Evolutionary conservation across 1,140 invertebrate species (phyloP), one percentile per base, ranked within the genome.

Genomic region (Cyphomyrmex costatus): DNA sequence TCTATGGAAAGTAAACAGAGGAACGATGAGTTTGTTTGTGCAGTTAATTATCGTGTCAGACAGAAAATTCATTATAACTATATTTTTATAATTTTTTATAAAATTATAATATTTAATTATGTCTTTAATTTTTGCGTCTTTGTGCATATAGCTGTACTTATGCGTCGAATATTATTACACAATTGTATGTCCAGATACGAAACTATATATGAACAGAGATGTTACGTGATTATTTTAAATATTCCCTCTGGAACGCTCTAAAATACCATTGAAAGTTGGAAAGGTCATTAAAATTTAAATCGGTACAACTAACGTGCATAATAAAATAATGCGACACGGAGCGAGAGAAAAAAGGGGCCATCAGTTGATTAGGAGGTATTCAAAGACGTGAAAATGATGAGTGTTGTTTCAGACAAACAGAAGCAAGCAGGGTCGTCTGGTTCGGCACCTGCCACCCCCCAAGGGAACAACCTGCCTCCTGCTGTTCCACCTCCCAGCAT

Each of bases 401-500:
- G 94, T 95, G 93, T 94, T 95, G 94, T 95, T 95, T 95, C 94
- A 95, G 95, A 94, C 93, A 94, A 94, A 92, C 94, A 94, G 94
- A 95, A 91, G 92, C 94, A 94, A 94, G 95, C 94, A 93, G 94
- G 94, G 93, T 94, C 94, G 93, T 94, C 94, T 93, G 95, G 92
- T 95, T 95, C 95, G 88, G 94, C 95, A 92, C 95, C 94, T 89
- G 95, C 94, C 90, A 95, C 93, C 92, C 94, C 94, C 92, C 94
- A 95, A 91, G 93, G 90, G 92, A 94, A 93, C 93, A 95, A 94
- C 90, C 93, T 94, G 92, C 92, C 94, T 95, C 93, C 94, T 93
- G 94, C 92, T 88, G 93, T 94, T 94, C 95, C 93, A 93, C 94
- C 93, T 93, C 94, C 95, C 93, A 95, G 92, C 92, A 96, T 97